Evolutionary conservation across 1,140 invertebrate genomes (phyloP), one percentile per base, ranked within the genome.

Genomic region (Anastrepha obliqua): DNA sequence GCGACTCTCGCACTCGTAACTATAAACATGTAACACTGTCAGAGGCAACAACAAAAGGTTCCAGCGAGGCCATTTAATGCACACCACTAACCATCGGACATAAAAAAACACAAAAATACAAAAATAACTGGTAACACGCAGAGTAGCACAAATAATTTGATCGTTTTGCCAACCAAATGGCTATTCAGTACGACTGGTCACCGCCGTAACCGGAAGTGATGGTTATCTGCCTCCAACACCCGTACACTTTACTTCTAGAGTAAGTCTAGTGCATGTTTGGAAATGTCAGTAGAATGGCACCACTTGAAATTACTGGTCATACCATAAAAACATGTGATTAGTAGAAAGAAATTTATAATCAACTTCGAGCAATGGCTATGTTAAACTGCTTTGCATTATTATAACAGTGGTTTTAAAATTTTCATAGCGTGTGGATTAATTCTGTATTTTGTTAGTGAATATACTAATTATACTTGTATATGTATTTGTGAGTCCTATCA

Each of bases 51-150:
- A 85, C 20, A 65, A 86, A 29, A 86, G 44, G 86, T 86, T 42
- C 29, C n/a, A 42, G 4, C n/a, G 42, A 67, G 29, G 6, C 86
- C 59, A 86, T 86, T 86, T 86, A 39, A 65, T 55, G 67, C 86
- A 86, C 86, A 67, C 86, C 58, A 86, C 86, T 86, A 86, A 65
- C 86, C n/a, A 51, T n/a, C 17, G 74, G 11, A 81, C 74, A 47
- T 81, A 51, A 81, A 55, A 55, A 51, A 17, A 15, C 13, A 74
- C 17, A 17, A 13, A 17, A n/a, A 51, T 81, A 55, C 7, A 47
- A 81, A 81, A 81, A 51, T 51, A 55, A 81, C 47, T 81, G 74
- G 47, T 51, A 20, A 29, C 74, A 81, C 74, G 74, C 74, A 81
- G 74, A 55, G 47, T 55, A 81, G 55, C 74, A 81, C 74, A 13